Evolutionary conservation across 2,888 invertebrate species (phyloP).

Genomic region (Andricus curvator): DNA sequence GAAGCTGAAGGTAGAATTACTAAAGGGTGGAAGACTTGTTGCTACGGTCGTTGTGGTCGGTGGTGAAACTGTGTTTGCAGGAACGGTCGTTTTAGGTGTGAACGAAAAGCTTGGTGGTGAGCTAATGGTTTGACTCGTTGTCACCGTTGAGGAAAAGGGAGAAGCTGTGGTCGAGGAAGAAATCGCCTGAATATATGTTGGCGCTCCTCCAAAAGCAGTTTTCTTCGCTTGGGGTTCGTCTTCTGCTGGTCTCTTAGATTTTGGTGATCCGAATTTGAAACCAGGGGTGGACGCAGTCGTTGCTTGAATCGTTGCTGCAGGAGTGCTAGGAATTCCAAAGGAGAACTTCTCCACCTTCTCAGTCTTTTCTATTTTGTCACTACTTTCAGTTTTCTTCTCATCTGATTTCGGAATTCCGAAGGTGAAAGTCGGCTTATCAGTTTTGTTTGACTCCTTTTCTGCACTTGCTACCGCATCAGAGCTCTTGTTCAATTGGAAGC

Average conservation of each 20-base stretch:
- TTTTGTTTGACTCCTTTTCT: constrained; percentile 47
- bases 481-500: constrained; percentile 46
- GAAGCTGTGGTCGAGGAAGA: neutral
- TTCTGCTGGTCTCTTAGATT: constrained; percentile 43
- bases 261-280: constrained; percentile 45
- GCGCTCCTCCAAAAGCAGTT: neutral
- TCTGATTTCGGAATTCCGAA: constrained; percentile 61
- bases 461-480: constrained; percentile 11
- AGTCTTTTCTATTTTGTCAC: neutral
- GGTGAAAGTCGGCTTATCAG: constrained; percentile 52
- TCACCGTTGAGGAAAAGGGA: neutral
- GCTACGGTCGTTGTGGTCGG: constrained; percentile 18
- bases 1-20: constrained; percentile 42
- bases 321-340: constrained; percentile 54
- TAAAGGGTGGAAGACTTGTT: constrained; percentile 14
- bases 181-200: neutral
- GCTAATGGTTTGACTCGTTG: constrained; percentile 5
- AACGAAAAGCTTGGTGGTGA: constrained; percentile 42
- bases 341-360: constrained; percentile 50
- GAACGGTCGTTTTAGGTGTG: neutral
- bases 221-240: neutral
- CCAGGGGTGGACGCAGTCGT: constrained; percentile 20
- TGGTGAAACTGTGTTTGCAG: constrained; percentile 42
- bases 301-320: constrained; percentile 39
- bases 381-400: constrained; percentile 30